phyloP scores from a whole-genome alignment of 2,113 vertebrate genomes.

The Crotalus viridis region DNA sequence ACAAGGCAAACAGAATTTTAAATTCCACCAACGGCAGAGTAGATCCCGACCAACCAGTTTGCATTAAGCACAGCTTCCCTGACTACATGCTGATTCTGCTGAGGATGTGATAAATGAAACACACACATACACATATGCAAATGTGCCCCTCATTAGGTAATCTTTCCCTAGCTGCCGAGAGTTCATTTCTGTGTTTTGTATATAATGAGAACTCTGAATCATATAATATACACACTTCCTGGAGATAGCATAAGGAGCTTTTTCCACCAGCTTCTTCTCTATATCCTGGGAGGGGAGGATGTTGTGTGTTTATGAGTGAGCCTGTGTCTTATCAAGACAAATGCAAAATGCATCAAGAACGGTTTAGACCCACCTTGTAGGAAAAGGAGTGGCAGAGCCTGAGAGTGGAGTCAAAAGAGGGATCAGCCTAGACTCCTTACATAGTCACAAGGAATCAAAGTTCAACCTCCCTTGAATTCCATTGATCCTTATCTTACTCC shows the following conservation, averaged over 20 bases:
- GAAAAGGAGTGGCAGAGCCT: too few relatives aligned
- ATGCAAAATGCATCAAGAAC: not conserved
- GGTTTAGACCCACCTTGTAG: too few relatives aligned
- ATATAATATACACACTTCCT: slow-evolving; percentile 19
- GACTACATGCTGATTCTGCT: not conserved
- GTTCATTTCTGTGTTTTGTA: slow-evolving; percentile 14
- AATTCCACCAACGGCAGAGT: too few relatives aligned
- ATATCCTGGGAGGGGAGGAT: not conserved
- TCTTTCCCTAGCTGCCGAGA: not conserved
- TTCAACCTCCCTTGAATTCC: too few relatives aligned
- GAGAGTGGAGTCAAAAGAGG: too few relatives aligned
- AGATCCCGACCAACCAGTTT: not conserved
- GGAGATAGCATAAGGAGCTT: not conserved
- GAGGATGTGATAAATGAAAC: slow-evolving; percentile 11
- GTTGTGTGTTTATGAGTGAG: not conserved
- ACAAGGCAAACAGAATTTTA: not conserved
- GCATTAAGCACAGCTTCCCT: not conserved
- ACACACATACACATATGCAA: not conserved
- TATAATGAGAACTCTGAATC: not conserved
- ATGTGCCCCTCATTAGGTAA: not conserved
- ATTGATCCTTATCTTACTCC: too few relatives aligned
- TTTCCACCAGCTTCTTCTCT: not conserved
- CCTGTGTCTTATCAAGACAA: not conserved
- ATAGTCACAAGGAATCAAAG: too few relatives aligned
- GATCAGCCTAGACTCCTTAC: too few relatives aligned